phyloP scores from a whole-genome alignment of 2,888 invertebrate genomes.

The Quadroppia sp. region DNA sequence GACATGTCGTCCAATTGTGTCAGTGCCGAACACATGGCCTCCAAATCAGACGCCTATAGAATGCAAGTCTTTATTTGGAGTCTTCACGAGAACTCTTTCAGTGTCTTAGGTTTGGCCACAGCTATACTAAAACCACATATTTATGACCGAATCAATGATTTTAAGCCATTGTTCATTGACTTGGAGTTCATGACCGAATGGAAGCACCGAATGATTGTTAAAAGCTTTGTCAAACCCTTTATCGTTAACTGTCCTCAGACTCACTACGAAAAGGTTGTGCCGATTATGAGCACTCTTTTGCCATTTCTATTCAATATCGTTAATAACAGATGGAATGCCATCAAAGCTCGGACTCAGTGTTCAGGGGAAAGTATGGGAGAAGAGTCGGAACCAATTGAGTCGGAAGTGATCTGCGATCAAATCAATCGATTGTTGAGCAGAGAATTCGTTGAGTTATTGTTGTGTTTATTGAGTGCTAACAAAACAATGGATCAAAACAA shows the following conservation, averaged over 20 bases:
- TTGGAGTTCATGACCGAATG: slow-evolving; percentile 35
- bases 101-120: slow-evolving; percentile 24
- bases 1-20: slow-evolving; percentile 3
- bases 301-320: slow-evolving; percentile 35
- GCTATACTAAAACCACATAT: slow-evolving; percentile 30
- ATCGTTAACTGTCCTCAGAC: slow-evolving; percentile 36
- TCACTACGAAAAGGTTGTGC: slow-evolving; percentile 6
- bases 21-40: not conserved
- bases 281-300: slow-evolving; percentile 24
- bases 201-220: slow-evolving; percentile 37
- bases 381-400: slow-evolving; percentile 25
- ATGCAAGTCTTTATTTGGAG: slow-evolving; percentile 40
- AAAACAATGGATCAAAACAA: no score
- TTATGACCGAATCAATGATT: slow-evolving; percentile 34
- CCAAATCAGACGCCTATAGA: slow-evolving; percentile 13
- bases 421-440: slow-evolving; percentile 34
- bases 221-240: slow-evolving; percentile 33
- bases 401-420: slow-evolving; percentile 40
- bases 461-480: not conserved
- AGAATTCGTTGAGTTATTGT: slow-evolving; percentile 41
- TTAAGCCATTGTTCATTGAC: slow-evolving; percentile 11
- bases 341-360: not conserved
- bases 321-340: slow-evolving; percentile 36
- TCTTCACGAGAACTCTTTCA: slow-evolving; percentile 39
- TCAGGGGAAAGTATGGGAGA: slow-evolving; percentile 21